Base-by-base conservation (phyloP, 2,797 vertebrate species). In the Brachyrhaphis roseni region DNA sequence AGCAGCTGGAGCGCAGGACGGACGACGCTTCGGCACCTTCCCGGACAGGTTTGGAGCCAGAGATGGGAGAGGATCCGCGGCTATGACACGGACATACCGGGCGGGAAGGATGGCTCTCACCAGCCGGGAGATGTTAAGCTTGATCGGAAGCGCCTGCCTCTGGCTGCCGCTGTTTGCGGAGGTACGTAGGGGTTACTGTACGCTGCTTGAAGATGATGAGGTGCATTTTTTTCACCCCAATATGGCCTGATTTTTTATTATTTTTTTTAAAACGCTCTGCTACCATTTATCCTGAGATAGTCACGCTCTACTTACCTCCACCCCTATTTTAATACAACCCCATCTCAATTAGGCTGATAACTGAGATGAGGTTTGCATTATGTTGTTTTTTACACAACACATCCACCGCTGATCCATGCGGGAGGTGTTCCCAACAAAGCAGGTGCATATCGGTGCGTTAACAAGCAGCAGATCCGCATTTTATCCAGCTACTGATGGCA, bases 61-160 rank as follows among this genome's bases (percentile, higher is more conserved):
- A 90, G 82, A 93, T 93, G 93, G 90, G 84, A 90, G 88, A 73
- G 89, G 86, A 89, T 87, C 80, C 81, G 82, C 78, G 91, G 82
- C 92, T 90, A 88, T 95, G 94, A 94, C 91, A 91, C 90, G 81
- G 88, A 94, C 87, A 72, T 90, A 86, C 78, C 85, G 86, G 89
- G 89, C 86, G 82, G 88, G 91, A 89, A 93, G 90, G 94, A 96
- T 95, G 95, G 89, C 87, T 91, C 82, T 90, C 23, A 92, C 78
- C 89, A 87, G 91, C 93, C 92, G 93, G 89, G 90, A 90, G 81
- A 95, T 95, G 91, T 68, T 95, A 82, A 82, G 86, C 91, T 86
- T 96, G 93, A 93, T 96, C 88, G 93, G 93, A 80, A 83, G 87
- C 87, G 92, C 89, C 85, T 94, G 94, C 80, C 87, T 94, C 76